phyloP scores from a whole-genome alignment of 2,113 vertebrate genomes.

The Chlorodrepanis virens region DNA sequence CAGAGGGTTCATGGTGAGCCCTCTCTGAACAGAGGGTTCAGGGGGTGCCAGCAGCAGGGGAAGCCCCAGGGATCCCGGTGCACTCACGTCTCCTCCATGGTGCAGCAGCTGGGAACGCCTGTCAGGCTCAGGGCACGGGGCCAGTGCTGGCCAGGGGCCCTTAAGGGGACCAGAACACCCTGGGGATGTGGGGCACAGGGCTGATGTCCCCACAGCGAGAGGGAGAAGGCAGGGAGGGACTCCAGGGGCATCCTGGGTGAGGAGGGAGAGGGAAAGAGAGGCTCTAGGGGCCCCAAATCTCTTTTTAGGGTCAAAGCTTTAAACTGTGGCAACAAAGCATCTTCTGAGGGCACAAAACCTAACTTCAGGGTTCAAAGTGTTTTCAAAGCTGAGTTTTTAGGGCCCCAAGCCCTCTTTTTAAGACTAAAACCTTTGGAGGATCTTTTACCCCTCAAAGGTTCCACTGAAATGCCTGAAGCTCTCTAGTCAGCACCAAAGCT shows the following conservation, averaged over 20 bases:
- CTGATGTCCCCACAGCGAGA: background rate
- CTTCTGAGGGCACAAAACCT: background rate
- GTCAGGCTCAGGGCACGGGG: background rate
- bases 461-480: background rate
- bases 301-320: background rate
- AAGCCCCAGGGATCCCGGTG: accelerated
- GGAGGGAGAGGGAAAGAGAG: background rate
- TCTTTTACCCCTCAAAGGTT: background rate
- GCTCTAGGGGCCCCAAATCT: background rate
- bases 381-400: background rate
- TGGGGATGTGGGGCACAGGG: background rate
- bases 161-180: background rate
- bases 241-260: too few relatives aligned
- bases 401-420: background rate
- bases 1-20: too few relatives aligned
- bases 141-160: background rate
- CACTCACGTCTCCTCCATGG: background rate
- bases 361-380: background rate
- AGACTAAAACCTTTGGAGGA: background rate
- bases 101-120: background rate
- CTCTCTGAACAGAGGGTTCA: background rate
- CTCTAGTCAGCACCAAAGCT: background rate
- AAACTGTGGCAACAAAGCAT: background rate
- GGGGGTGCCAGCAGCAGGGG: background rate
- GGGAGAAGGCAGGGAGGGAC: background rate